Conservation (phyloP, 2,113 vertebrate species). For the Callipepla californica region DNA sequence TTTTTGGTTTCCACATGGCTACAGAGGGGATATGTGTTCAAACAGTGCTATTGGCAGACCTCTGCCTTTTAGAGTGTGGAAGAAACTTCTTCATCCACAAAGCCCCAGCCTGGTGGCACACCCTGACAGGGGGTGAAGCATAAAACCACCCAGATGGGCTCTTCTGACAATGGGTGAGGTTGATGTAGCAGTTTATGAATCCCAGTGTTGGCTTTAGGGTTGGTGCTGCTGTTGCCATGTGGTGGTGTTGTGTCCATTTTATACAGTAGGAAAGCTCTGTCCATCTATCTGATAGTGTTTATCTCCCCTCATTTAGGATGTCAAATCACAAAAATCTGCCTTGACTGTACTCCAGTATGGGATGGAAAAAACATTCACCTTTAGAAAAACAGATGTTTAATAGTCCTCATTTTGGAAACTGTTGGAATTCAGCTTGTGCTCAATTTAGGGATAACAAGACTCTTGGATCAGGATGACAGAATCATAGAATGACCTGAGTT, state of each 20-base stretch:
- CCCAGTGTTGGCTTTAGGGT: not conserved
- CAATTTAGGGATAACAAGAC: not conserved
- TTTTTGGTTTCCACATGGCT: not conserved
- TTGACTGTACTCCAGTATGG: accelerated
- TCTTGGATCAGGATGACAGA: not conserved
- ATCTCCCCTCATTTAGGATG: not conserved
- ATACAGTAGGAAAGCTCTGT: not conserved
- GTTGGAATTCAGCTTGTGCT: not conserved
- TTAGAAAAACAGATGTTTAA: not conserved
- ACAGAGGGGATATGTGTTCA: not conserved
- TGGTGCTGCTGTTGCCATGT: not conserved
- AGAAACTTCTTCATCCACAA: not conserved
- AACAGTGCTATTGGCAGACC: accelerated
- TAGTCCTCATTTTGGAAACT: not conserved
- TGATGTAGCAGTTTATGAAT: not conserved
- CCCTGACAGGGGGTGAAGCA: not conserved
- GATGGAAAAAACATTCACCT: not conserved
- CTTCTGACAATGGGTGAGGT: not conserved
- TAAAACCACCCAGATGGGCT: not conserved
- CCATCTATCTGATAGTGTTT: not conserved
- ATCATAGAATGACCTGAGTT: too few relatives aligned
- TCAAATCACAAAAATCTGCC: not conserved
- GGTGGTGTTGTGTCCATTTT: not conserved
- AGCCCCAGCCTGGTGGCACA: not conserved
- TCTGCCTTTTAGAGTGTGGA: not conserved